Evolutionary conservation across 2,888 invertebrate genomes (phyloP).

Genomic region (Helicoverpa assulta): DNA sequence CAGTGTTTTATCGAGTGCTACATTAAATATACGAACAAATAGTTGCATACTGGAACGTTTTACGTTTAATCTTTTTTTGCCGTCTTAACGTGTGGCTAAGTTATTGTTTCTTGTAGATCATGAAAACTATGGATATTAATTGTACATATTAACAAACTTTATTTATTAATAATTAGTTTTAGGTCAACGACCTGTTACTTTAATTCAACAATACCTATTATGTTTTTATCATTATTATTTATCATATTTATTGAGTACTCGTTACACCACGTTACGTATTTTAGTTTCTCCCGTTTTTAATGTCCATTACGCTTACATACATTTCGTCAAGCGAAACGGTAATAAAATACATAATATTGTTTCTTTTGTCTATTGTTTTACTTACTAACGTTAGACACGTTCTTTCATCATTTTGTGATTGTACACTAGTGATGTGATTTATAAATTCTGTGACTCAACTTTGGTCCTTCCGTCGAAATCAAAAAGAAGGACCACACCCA

Average conservation of each 20-base stretch:
- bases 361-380: background rate
- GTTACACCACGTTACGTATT: constrained; percentile 2
- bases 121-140: background rate
- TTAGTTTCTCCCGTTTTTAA: constrained; percentile 17
- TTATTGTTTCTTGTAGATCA: background rate
- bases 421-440: constrained; percentile 2
- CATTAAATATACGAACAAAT: constrained; percentile 12
- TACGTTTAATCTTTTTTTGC: constrained; percentile 6
- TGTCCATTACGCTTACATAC: background rate
- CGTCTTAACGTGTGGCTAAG: constrained; percentile 1
- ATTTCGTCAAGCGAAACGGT: background rate
- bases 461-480: background rate
- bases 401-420: background rate
- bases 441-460: background rate
- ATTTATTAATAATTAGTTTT: background rate
- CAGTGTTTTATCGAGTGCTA: background rate
- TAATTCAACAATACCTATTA: constrained; percentile 7
- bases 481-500: background rate
- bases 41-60: constrained; percentile 2
- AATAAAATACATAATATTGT: constrained; percentile 5
- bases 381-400: background rate
- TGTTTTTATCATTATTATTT: constrained; percentile 12
- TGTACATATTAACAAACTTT: background rate
- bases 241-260: constrained; percentile 7
- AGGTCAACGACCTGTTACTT: constrained; percentile 14